A percentile compares a stretch with the other conserved stretches of the same genome.
These are phyloP conservation scores for Felis chaus DNA, from an alignment of 2,113 vertebrate species.

Conservation along the genomic window DNA sequence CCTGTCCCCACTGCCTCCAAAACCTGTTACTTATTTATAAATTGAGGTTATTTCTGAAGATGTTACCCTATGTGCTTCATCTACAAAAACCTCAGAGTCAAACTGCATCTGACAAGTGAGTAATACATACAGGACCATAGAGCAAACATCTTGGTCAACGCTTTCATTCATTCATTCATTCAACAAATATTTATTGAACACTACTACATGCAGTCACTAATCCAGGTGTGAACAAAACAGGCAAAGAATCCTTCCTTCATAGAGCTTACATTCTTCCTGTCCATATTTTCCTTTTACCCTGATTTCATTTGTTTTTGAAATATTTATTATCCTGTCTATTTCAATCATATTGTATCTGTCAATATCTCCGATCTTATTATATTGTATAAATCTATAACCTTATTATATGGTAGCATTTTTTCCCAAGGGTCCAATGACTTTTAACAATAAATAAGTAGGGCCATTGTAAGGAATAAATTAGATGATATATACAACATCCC, in stretches of 20 bases:
- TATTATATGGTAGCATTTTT: neutral
- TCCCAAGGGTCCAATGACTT: neutral
- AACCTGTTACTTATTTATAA: neutral
- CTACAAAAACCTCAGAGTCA: neutral
- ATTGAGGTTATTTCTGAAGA: neutral
- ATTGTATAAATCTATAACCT: neutral
- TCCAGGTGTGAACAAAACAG: neutral
- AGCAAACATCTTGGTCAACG: neutral
- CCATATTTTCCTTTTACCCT: neutral
- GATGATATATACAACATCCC: neutral
- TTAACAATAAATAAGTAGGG: neutral
- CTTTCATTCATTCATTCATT: neutral
- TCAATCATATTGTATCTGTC: neutral
- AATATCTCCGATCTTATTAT: neutral
- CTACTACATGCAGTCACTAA: neutral
- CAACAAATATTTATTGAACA: neutral
- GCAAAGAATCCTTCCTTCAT: neutral
- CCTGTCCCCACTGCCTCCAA: neutral
- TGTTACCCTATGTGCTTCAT: neutral
- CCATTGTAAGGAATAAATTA: constrained; percentile 1
- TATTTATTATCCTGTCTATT: neutral
- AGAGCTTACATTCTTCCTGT: neutral
- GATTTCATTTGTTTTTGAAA: constrained; percentile 14
- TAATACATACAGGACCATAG: too few relatives aligned
- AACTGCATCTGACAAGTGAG: neutral